These are phyloP conservation scores for Phocoena sinus DNA, from an alignment of 2,113 vertebrate species.

Conservation along the genomic window DNA sequence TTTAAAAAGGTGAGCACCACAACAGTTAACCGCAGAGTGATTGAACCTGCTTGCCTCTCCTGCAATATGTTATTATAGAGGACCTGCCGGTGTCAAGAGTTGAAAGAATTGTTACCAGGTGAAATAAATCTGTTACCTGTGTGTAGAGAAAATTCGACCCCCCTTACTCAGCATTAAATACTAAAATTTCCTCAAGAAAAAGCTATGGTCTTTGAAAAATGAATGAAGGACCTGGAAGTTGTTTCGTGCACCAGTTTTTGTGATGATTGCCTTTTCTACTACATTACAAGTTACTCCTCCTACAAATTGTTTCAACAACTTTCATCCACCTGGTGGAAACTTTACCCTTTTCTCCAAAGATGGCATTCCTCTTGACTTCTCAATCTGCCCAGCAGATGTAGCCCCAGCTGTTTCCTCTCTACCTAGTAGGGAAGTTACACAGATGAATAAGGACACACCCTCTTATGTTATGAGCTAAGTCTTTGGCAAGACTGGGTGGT, in stretches of 20 bases:
- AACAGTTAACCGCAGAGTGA: background rate
- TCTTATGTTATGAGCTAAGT: background rate
- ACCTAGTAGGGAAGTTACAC: background rate
- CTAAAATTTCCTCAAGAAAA: background rate
- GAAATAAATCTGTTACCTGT: background rate
- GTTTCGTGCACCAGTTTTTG: background rate
- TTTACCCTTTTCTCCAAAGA: background rate
- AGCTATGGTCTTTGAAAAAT: background rate
- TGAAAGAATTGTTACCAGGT: background rate
- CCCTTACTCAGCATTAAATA: background rate
- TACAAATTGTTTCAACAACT: background rate
- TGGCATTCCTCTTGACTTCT: background rate
- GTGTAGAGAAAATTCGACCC: background rate
- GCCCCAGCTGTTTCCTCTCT: background rate
- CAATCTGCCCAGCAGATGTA: background rate
- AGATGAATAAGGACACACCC: background rate
- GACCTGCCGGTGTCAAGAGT: background rate
- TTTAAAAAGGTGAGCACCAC: background rate
- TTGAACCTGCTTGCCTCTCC: background rate
- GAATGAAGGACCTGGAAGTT: background rate
- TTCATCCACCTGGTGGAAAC: background rate
- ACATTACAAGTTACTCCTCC: background rate
- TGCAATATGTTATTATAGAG: background rate
- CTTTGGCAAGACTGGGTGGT: background rate
- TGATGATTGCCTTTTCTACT: background rate